Evolutionary conservation across 2,888 invertebrate species (phyloP), one percentile per base, ranked within the genome.

Genomic region (Parelbella ahira): DNA sequence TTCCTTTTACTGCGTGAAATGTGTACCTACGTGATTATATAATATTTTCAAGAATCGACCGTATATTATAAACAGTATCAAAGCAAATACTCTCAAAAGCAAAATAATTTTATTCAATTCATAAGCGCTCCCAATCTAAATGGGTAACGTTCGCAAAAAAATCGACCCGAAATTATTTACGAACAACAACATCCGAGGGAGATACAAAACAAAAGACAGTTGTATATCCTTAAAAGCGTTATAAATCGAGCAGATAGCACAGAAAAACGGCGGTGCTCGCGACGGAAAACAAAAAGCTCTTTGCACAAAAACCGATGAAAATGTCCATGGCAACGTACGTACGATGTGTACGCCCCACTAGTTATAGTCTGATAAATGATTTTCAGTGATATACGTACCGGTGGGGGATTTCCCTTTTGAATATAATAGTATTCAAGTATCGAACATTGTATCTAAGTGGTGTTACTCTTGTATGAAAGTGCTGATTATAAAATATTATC

Each of bases 271-370:
- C 13, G 33, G 21, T 11, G 20, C 33, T 28, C 33, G 33, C 27
- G 41, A 47, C 30, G n/a, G 34, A 9, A 27, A 33, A 44, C 49
- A 54, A 54, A 60, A 54, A 54, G 45, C n/a, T n/a, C 25, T 24
- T 11, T 4, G 12, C 10, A 37, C 53, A 54, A 56, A 55, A 55
- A 64, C 51, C 51, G 53, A 53, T 60, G 60, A 66, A 71, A 71
- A 76, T 68, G 72, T 73, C 77, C 74, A 56, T 60, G 63, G 65
- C 74, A n/a, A 75, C 66, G 68, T 77, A 71, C n/a, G n/a, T 74
- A 25, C 6, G 24, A 9, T 19, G 33, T 27, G 2, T 4, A 41
- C 33, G 39, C 39, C 33, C 39, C 39, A 41, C 39, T 41, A 41
- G 39, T 41, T 39, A 39, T 74, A 74, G 32, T 32, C 39, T 39